A percentile compares a stretch with the other conserved stretches of the same genome.
phyloP scores from a whole-genome alignment of 2,888 invertebrate species.

The Uloborus plumipes region DNA sequence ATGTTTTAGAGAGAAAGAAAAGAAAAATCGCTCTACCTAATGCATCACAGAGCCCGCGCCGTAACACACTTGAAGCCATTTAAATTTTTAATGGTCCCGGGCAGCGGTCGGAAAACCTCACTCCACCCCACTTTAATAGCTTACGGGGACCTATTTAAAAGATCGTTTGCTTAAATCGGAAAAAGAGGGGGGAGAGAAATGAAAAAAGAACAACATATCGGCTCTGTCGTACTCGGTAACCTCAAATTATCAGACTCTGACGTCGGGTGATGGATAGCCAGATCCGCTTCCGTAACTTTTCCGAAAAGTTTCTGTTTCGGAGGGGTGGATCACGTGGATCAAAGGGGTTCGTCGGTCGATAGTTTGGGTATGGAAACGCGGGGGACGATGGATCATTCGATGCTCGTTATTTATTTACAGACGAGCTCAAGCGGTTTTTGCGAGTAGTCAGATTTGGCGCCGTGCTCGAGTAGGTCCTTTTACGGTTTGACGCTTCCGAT shows the following conservation, averaged over 20 bases:
- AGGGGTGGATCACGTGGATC: constrained; percentile 15
- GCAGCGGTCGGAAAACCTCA: constrained; percentile 1
- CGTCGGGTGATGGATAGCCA: constrained; percentile 22
- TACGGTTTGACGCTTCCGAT: no score
- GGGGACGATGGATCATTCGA: constrained; percentile 16
- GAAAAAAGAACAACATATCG: not conserved
- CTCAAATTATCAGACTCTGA: constrained; percentile 32
- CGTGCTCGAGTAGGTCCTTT: no score
- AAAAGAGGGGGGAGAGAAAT: no score
- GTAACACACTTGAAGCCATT: constrained; percentile 21
- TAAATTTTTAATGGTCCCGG: constrained; percentile 39
- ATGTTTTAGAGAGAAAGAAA: no score
- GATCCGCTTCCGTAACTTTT: constrained; percentile 46
- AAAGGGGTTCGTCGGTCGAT: constrained; percentile 42
- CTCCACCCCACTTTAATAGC: constrained; percentile 28
- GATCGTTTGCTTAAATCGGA: no score
- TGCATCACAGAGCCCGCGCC: constrained; percentile 11
- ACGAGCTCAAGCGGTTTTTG: not conserved
- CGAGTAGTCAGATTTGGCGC: no score
- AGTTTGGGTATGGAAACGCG: constrained; percentile 13
- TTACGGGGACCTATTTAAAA: not conserved
- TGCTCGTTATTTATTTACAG: constrained; percentile 30
- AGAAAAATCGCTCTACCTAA: constrained; percentile 13
- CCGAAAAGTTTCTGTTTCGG: not conserved
- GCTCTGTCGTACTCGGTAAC: constrained; percentile 10